Percentiles rank a stretch among this genome's conserved stretches.
Evolutionary conservation across 2,113 vertebrate species (phyloP).

Genomic region (Equus przewalskii): DNA sequence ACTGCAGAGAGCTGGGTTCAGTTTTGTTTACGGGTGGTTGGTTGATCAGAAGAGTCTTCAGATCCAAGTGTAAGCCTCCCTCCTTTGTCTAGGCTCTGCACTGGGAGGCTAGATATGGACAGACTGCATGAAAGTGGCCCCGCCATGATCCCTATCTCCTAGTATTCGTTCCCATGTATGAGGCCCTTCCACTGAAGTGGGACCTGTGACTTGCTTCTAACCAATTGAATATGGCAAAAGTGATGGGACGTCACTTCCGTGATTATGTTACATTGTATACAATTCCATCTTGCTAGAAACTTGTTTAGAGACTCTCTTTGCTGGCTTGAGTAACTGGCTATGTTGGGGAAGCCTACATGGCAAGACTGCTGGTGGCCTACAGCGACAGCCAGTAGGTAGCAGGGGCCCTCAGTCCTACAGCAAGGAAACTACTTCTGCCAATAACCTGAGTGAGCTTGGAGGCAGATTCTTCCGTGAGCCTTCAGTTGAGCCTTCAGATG

Average conservation of each 20-base stretch:
- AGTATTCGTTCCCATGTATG: not conserved
- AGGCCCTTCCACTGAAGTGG: not conserved
- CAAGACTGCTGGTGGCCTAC: not conserved
- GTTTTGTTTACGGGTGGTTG: not conserved
- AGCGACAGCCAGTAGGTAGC: not conserved
- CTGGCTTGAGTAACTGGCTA: not conserved
- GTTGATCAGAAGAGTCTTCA: conserved; percentile 1
- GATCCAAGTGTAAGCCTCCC: not conserved
- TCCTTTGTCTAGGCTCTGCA: not conserved
- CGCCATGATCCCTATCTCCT: not conserved
- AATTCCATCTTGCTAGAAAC: not conserved
- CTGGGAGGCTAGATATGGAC: not conserved
- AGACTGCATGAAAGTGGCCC: not conserved
- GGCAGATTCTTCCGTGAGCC: not conserved
- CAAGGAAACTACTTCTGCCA: not conserved
- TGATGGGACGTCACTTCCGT: not conserved
- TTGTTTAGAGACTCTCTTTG: conserved; percentile 14
- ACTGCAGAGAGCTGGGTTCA: not conserved
- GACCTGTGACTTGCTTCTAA: conserved; percentile 2
- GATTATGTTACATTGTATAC: not conserved
- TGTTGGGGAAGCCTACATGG: not conserved
- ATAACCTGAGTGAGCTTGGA: not conserved
- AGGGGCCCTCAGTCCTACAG: not conserved
- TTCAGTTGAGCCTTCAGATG: not conserved
- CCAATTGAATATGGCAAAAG: not conserved